These are phyloP conservation scores for Copsychus sechellarum DNA, from an alignment of 2,113 vertebrate genomes.

Conservation along the genomic window DNA sequence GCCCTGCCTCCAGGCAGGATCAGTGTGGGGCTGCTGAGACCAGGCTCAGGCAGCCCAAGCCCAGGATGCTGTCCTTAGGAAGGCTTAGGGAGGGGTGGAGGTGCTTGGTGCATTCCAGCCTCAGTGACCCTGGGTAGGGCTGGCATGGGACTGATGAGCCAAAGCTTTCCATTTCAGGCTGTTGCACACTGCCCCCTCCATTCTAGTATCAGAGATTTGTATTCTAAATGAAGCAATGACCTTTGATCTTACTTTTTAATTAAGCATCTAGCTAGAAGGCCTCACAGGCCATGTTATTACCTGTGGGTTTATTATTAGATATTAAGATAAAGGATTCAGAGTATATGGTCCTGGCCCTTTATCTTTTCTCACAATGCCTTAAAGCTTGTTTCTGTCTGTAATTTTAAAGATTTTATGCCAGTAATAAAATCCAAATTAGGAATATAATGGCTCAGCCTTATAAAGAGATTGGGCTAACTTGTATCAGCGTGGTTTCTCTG, in stretches of 20 bases:
- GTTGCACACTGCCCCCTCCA: background rate
- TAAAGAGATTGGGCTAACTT: background rate
- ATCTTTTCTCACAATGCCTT: background rate
- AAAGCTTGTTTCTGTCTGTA: background rate
- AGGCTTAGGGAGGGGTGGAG: rapidly evolving
- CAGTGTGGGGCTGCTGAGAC: background rate
- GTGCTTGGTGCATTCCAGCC: background rate
- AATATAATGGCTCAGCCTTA: background rate
- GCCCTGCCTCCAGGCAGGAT: background rate
- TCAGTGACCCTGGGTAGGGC: background rate
- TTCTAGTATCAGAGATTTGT: background rate
- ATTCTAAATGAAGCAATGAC: slow-evolving; percentile 33
- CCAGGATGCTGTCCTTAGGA: background rate
- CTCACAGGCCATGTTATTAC: slow-evolving; percentile 17
- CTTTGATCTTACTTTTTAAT: slow-evolving; percentile 58
- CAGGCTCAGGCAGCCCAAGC: background rate
- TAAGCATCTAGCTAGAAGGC: slow-evolving; percentile 16
- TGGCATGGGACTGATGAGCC: background rate
- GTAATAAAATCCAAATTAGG: slow-evolving; percentile 17
- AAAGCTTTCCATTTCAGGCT: background rate
- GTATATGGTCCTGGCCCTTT: background rate
- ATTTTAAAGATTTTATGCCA: background rate
- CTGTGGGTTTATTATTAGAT: slow-evolving; percentile 28
- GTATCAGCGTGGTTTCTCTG: background rate
- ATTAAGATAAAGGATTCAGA: slow-evolving; percentile 8